These are phyloP conservation scores for Paratilapia polleni DNA, from an alignment of 2,113 vertebrate genomes.

Conservation along the genomic window DNA sequence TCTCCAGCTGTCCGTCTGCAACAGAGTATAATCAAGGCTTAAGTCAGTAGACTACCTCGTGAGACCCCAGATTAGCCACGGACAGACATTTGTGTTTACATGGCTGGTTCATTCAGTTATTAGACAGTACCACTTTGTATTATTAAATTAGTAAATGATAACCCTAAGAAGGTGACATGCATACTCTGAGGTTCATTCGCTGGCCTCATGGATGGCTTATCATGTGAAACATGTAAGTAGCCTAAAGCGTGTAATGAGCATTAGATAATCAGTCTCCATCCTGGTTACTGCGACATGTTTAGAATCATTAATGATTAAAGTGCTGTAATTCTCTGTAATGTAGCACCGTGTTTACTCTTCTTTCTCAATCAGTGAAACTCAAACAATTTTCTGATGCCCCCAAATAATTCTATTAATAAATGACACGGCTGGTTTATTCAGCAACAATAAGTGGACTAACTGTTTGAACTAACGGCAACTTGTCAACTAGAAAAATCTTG, in stretches of 20 bases:
- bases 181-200: not conserved
- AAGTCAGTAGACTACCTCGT: not conserved
- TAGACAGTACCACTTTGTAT: not conserved
- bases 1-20: too few species aligned
- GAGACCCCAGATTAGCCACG: not conserved
- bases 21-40: not conserved
- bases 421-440: not conserved
- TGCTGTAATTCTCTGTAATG: not conserved
- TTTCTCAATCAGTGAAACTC: not conserved
- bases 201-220: not conserved
- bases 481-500: not conserved
- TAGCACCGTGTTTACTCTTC: not conserved
- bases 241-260: not conserved
- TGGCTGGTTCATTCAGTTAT: not conserved
- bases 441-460: not conserved
- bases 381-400: not conserved
- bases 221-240: not conserved
- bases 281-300: not conserved
- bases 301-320: not conserved
- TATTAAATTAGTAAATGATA: not conserved
- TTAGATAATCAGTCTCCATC: not conserved
- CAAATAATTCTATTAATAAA: conserved; percentile 1
- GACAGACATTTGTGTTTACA: not conserved
- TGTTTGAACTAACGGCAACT: not conserved
- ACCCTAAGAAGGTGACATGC: not conserved